Evolutionary conservation across 2,888 invertebrate genomes (phyloP).

Genomic region (Brenthis ino): DNA sequence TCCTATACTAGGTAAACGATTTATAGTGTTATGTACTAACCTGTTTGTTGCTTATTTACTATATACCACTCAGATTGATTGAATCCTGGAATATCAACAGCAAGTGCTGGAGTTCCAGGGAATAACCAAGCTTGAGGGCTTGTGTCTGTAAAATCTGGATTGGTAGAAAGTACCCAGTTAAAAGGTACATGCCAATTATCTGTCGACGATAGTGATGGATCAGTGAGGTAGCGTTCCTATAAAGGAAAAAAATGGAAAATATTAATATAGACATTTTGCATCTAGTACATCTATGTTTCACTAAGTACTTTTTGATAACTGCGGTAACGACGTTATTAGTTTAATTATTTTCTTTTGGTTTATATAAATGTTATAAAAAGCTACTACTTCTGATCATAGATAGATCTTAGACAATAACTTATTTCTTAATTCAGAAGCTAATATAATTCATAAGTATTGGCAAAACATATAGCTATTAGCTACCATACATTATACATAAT

Average conservation of each 20-base stretch:
- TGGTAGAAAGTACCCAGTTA: constrained; percentile 73
- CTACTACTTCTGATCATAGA: too few relatives aligned
- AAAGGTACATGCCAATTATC: constrained; percentile 81
- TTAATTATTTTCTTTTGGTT: too few relatives aligned
- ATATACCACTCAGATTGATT: constrained; percentile 80
- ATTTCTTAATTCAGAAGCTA: too few relatives aligned
- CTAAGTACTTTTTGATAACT: too few relatives aligned
- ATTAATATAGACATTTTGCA: not conserved
- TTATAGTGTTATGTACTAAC: constrained; percentile 12
- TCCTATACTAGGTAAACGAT: too few relatives aligned
- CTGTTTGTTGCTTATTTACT: constrained; percentile 83
- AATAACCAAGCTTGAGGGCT: constrained; percentile 76
- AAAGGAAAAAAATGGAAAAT: not conserved
- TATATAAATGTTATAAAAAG: too few relatives aligned
- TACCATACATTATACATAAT: too few relatives aligned
- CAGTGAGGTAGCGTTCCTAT: constrained; percentile 65
- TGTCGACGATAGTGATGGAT: constrained; percentile 50
- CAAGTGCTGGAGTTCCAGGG: constrained; percentile 46
- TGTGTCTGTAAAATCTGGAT: constrained; percentile 73
- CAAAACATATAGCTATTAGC: too few relatives aligned
- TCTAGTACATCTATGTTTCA: not conserved
- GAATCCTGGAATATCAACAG: constrained; percentile 56
- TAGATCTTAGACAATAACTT: too few relatives aligned
- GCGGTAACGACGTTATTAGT: too few relatives aligned
- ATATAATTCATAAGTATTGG: too few relatives aligned